Conservation (phyloP, 2,113 vertebrate genomes). For the Ornithorhynchus anatinus region DNA sequence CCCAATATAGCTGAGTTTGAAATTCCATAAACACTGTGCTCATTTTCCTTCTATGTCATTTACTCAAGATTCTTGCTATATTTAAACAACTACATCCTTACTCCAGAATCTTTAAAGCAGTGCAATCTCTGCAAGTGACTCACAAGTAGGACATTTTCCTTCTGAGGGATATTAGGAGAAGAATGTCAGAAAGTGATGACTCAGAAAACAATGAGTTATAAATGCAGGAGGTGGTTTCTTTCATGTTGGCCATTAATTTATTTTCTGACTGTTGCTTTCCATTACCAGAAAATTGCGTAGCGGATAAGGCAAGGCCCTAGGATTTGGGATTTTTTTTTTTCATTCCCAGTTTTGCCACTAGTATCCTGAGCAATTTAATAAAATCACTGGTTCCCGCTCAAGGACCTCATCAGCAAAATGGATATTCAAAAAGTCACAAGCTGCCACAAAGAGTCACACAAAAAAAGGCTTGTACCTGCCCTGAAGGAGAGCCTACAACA, state of each 20-base stretch:
- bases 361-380: background rate
- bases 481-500: no score
- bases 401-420: background rate
- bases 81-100: background rate
- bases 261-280: background rate
- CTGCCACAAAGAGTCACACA: no score
- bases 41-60: constrained; percentile 1
- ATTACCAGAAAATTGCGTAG: background rate
- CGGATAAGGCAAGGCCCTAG: background rate
- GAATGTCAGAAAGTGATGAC: background rate
- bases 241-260: background rate
- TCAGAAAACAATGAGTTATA: background rate
- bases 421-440: no score
- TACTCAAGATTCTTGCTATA: background rate
- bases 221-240: background rate
- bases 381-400: background rate
- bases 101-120: background rate
- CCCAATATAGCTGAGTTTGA: background rate
- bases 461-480: no score
- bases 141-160: background rate
- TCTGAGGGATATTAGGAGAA: background rate
- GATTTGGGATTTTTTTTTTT: background rate
- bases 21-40: background rate
- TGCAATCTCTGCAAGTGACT: background rate
- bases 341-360: background rate